Conservation (phyloP, 2,113 vertebrate genomes). For the Sminthopsis crassicaudata region DNA sequence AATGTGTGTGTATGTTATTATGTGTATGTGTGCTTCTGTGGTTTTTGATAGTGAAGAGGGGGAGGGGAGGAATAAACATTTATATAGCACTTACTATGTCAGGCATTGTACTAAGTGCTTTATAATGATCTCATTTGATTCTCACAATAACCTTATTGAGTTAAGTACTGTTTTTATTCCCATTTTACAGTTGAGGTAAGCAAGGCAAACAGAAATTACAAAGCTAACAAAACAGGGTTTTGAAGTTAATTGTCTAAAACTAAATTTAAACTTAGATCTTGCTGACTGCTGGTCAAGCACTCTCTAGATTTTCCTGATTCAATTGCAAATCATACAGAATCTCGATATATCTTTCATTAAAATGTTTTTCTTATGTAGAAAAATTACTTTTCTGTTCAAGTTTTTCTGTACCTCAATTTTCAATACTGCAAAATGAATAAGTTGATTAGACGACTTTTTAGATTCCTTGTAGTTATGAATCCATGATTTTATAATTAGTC, state of each 20-base stretch:
- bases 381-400: background rate
- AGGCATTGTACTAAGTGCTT: too few relatives aligned
- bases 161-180: too few relatives aligned
- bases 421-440: background rate
- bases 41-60: background rate
- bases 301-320: background rate
- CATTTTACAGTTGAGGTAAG: background rate
- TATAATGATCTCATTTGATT: too few relatives aligned
- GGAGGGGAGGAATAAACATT: background rate
- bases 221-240: background rate
- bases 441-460: background rate
- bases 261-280: background rate
- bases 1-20: too few relatives aligned
- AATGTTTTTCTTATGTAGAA: background rate
- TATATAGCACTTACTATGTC: too few relatives aligned
- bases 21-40: background rate
- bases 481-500: background rate
- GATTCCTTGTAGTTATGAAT: background rate
- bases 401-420: background rate
- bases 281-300: background rate
- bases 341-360: background rate
- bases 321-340: background rate
- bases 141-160: too few relatives aligned
- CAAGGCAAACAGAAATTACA: background rate
- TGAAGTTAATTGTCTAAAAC: background rate